A percentile compares a stretch with the other conserved stretches of the same genome.
These are phyloP conservation scores for Torymus aiolomorphi DNA, from an alignment of 2,888 invertebrate genomes.

Conservation along the genomic window DNA sequence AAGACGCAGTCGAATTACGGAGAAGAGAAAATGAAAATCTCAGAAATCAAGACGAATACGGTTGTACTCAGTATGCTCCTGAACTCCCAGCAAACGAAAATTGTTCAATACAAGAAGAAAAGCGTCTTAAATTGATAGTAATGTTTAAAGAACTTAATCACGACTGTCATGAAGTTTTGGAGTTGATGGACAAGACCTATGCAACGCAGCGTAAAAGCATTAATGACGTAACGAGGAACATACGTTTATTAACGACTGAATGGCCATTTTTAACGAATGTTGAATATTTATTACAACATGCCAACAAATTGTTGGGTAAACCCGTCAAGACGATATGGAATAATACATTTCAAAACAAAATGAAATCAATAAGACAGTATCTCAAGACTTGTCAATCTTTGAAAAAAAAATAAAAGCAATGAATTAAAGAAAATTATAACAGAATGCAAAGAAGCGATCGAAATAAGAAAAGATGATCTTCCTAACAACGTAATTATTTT, in stretches of 20 bases:
- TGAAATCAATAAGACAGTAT: too few species aligned
- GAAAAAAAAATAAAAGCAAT: background rate
- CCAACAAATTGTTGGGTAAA: too few species aligned
- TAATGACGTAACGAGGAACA: background rate
- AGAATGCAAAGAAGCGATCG: constrained; percentile 18
- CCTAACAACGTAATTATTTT: constrained; percentile 36
- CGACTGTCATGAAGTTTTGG: background rate
- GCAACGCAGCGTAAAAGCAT: constrained; percentile 9
- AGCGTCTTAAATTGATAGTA: constrained; percentile 12
- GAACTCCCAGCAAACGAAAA: constrained; percentile 30
- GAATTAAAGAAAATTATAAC: constrained; percentile 5
- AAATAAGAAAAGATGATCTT: constrained; percentile 14
- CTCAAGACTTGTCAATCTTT: too few species aligned
- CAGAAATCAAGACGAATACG: constrained; percentile 48
- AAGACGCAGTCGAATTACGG: constrained; percentile 40
- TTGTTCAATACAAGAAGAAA: constrained; percentile 31
- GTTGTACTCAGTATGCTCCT: constrained; percentile 51
- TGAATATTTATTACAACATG: too few species aligned
- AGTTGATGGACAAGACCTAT: constrained; percentile 48
- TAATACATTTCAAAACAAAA: too few species aligned
- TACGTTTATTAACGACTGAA: too few species aligned
- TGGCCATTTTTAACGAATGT: too few species aligned
- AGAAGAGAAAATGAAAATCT: background rate
- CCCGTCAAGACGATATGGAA: too few species aligned
- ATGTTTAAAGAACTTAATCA: background rate